Base-by-base conservation (phyloP, 2,888 invertebrate genomes). In the Drosophila stalkeri region DNA sequence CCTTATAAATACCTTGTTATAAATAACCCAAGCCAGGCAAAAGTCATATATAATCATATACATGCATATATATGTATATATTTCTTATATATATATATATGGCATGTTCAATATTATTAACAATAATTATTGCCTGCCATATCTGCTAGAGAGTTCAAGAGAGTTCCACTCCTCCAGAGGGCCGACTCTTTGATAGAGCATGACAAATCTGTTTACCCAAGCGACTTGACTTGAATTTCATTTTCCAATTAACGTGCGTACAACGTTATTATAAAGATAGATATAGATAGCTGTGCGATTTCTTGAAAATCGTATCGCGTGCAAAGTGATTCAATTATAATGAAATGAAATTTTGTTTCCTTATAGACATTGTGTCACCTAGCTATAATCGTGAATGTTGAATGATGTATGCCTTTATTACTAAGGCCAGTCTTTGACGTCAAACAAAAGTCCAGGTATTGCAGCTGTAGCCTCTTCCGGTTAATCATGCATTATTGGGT, bases 291-390 rank as follows among this genome's bases (percentile, higher is more conserved):
- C 61, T 57, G 43, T 60, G 62, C 68, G 44, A 81, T 72, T 80
- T 78, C 76, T 55, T 3, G 44, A 77, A 72, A 77, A 55, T 55
- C 65, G 35, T 64, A 59, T 57, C 66, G 64, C 61, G 67, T 66
- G 60, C 57, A 49, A 71, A 63, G 55, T 85, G 89, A 85, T 83
- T 86, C 89, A 85, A 81, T 83, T 85, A 74, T 81, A 81, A 74
- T 74, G 79, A 83, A 82, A 72, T 80, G 62, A 72, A 72, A 77
- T 60, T 61, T 57, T 37, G 52, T 68, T 85, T 86, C 66, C 77
- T 86, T 81, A 85, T 85, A 85, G 85, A 85, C 85, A 85, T 86
- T 77, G 67, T 89, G 85, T 85, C 86, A 85, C 86, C 86, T 54
- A 41, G 33, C 43, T 39, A 43, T 35, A 49, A 55, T 43, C 35